Conservation (phyloP, 2,888 invertebrate species). For the Spisula solida region DNA sequence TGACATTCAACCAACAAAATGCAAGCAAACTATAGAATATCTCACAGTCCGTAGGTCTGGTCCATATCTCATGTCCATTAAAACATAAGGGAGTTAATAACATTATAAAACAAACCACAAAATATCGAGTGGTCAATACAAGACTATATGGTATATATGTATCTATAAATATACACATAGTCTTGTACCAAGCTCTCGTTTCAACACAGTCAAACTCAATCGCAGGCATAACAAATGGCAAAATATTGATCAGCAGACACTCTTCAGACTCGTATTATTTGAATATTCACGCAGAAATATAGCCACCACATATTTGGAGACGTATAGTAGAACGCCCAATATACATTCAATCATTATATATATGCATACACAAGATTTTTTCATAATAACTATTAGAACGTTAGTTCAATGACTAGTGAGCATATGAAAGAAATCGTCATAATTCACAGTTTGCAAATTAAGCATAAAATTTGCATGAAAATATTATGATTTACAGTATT, state of each 20-base stretch:
- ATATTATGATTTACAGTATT: background rate
- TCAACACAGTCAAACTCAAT: constrained; percentile 22
- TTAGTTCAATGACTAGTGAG: constrained; percentile 23
- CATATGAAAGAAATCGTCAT: constrained; percentile 15
- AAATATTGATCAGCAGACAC: constrained; percentile 3
- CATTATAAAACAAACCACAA: constrained; percentile 28
- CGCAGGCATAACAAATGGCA: constrained; percentile 35
- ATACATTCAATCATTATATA: background rate
- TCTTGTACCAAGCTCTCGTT: background rate
- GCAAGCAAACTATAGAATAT: constrained; percentile 49
- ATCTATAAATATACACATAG: background rate
- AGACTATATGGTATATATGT: background rate
- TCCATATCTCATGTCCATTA: constrained; percentile 58
- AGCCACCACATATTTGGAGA: background rate
- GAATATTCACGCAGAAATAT: background rate
- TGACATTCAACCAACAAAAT: constrained; percentile 34
- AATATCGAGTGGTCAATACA: constrained; percentile 12
- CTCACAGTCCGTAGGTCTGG: constrained; percentile 67
- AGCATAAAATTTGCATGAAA: constrained; percentile 12
- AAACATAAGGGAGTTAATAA: constrained; percentile 48
- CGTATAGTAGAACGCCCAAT: background rate
- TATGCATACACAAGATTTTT: background rate
- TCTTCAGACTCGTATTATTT: background rate
- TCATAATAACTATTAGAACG: background rate
- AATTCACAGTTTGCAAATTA: background rate